Base-by-base conservation (phyloP, 2,888 invertebrate species). In the Eudasyphora cyanicolor region DNA sequence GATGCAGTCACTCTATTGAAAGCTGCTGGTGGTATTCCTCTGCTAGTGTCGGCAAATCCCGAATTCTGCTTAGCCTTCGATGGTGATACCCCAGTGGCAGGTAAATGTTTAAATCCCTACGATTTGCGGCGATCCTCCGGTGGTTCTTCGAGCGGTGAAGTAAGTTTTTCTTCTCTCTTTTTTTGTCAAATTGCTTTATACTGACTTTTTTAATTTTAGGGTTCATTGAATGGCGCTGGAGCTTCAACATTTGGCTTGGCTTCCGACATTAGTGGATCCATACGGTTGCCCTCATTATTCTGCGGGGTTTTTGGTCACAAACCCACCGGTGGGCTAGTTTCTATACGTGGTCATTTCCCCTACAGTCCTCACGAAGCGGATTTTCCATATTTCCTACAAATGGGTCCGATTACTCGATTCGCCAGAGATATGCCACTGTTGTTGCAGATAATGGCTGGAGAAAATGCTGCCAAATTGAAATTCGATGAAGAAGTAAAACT, bases 51-150 rank as follows among this genome's bases (percentile, higher is more conserved):
- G 19, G 97, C 97, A 89, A 96, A 96, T 7, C 97, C 98, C 0
- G 98, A 98, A 90, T 94, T 97, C 82, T 98, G 98, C 88, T 93
- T 98, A 90, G 97, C 97, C 90, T 97, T 96, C 94, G 98, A 98
- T 92, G 96, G 96, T 1, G 94, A 93, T 74, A 98, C 97, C 90
- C 94, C 95, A 69, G 93, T 97, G 0, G 94, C 95, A 54, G 98
- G 98, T 0, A 93, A 94, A 62, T 96, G 97, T 0, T 93, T 93
- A 86, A 98, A 98, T 92, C 98, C 98, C 0, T 97, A 98, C 90
- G 95, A 97, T 88, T 93, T 95, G 6, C 93, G 93, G 0, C 93
- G 95, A 86, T 96, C 94, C 0, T 93, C 95, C 0, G 98, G 97
- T 0, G 98, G 98, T 0, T 98, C 98, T n/a, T 97, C 97, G 2